Evolutionary conservation across 2,888 invertebrate genomes (phyloP).

Genomic region (Plagodis dolabraria): DNA sequence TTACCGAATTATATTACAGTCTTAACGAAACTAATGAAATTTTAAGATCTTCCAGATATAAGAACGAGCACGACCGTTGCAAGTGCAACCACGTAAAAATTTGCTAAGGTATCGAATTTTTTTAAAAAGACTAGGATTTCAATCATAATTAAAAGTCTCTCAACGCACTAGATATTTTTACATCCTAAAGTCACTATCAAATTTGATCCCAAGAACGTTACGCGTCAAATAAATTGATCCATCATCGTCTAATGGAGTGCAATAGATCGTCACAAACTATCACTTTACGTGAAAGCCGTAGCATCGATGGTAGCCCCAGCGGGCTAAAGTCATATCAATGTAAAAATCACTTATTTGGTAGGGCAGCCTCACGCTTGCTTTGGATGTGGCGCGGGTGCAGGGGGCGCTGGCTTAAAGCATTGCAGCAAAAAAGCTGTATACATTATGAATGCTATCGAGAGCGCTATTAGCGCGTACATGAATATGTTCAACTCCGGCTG

Average conservation of each 20-base stretch:
- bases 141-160: constrained; percentile 42
- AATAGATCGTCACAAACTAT: constrained; percentile 50
- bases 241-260: constrained; percentile 41
- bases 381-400: constrained; percentile 86
- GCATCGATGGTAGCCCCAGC: constrained; percentile 34
- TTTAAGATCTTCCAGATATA: constrained; percentile 56
- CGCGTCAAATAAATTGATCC: constrained; percentile 53
- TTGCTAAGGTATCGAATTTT: constrained; percentile 32
- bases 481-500: constrained; percentile 97
- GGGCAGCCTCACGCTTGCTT: constrained; percentile 86
- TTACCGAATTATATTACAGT: constrained; percentile 58
- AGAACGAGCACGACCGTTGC: constrained; percentile 43
- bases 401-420: constrained; percentile 92
- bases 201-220: constrained; percentile 77
- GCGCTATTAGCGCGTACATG: constrained; percentile 95
- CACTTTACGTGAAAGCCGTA: constrained; percentile 47
- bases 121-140: constrained; percentile 42
- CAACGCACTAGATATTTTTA: constrained; percentile 32
- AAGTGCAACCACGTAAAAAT: constrained; percentile 13
- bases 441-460: constrained; percentile 93
- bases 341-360: constrained; percentile 41
- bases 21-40: constrained; percentile 61
- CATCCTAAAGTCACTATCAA: constrained; percentile 47
- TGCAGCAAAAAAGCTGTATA: constrained; percentile 96
- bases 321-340: constrained; percentile 47